Evolutionary conservation across 2,113 vertebrate genomes (phyloP), one percentile per base, ranked within the genome.

Genomic region (Seriola dumerili): DNA sequence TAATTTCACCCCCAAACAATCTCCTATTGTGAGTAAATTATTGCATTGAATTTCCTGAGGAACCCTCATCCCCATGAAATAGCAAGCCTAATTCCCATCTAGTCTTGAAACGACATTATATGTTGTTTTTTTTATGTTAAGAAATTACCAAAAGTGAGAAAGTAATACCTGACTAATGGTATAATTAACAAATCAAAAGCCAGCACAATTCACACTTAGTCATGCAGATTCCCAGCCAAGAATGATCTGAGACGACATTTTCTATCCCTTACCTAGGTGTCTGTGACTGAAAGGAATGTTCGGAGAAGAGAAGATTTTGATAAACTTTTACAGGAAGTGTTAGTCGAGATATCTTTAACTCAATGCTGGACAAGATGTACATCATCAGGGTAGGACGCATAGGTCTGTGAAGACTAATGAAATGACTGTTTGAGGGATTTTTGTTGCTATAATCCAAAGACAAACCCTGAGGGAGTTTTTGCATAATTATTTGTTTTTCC

Each of bases 1-100:
- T 85, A 75, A 86, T 88, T 80, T 72, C 61, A 68, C 52, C 67
- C 71, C 34, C 21, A 85, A 84, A 78, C 8, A 32, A 79, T 84
- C 72, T 74, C 63, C 80, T 17, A 14, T 38, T 83, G 82, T 84
- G 65, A 58, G 32, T 40, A 78, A 63, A 88, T 85, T 72, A 73
- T 21, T 57, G 66, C 23, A 36, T 73, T 73, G 66, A 58, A 46
- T 78, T 78, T 78, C 38, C 68, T 17, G n/a, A 57, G 50, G 55
- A 78, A 38, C 63, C 21, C 9, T 16, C 44, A 52, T 70, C 54
- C 38, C 12, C 2, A 3, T 55, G 23, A 66, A 81, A 65, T 17
- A 52, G 11, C 50, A 54, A 64, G 46, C 19, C 14, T 29, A 38
- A 78, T 23, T 62, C 70, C n/a, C 34, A 57, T 63, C 48, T 42